Evolutionary conservation across 2,888 invertebrate species (phyloP).

Genomic region (Oxyteleia sp.): DNA sequence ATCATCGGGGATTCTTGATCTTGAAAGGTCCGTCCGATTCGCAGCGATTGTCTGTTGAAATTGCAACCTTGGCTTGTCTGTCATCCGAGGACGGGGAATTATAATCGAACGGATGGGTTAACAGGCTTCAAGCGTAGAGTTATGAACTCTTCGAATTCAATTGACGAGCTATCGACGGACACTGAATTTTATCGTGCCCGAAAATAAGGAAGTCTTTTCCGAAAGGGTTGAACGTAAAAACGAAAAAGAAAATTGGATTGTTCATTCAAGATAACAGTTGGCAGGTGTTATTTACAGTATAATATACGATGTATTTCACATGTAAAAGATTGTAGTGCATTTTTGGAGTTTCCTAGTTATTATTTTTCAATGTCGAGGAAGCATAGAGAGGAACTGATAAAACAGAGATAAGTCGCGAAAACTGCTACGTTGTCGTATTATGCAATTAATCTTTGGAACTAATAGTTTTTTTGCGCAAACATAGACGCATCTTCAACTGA

Average conservation of each 20-base stretch:
- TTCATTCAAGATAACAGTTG: slow-evolving; percentile 22
- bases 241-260: too few species aligned
- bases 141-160: too few species aligned
- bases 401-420: slow-evolving; percentile 69
- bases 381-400: slow-evolving; percentile 68
- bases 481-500: slow-evolving; percentile 30
- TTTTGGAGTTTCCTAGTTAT: slow-evolving; percentile 71
- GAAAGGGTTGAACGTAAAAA: too few species aligned
- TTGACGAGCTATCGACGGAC: too few species aligned
- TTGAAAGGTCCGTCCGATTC: slow-evolving; percentile 39
- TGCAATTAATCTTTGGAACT: slow-evolving; percentile 67
- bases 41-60: slow-evolving; percentile 42
- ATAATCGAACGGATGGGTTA: slow-evolving; percentile 38
- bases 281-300: slow-evolving; percentile 36
- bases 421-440: slow-evolving; percentile 71
- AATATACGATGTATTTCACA: slow-evolving; percentile 64
- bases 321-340: slow-evolving; percentile 60
- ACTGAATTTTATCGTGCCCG: too few species aligned
- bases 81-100: slow-evolving; percentile 48
- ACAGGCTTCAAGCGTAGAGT: slow-evolving; percentile 14
- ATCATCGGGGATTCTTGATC: slow-evolving; percentile 36
- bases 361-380: slow-evolving; percentile 72
- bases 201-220: too few species aligned
- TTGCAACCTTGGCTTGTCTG: slow-evolving; percentile 54
- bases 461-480: slow-evolving; percentile 63